phyloP scores from a whole-genome alignment of 2,797 vertebrate species.

The Morelia viridis region DNA sequence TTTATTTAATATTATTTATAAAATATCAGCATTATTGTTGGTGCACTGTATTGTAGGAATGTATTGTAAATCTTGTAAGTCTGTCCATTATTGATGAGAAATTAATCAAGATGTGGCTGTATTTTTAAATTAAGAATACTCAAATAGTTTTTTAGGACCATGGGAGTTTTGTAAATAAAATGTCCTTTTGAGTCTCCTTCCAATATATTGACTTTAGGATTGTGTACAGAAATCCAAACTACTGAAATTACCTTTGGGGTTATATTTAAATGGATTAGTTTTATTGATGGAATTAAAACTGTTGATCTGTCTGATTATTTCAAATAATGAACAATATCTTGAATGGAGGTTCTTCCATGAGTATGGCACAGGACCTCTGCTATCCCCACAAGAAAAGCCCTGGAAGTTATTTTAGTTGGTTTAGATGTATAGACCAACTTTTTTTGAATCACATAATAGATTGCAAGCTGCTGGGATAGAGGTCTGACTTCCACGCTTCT shows the following conservation, averaged over 20 bases:
- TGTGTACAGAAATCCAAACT: neutral
- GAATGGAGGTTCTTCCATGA: neutral
- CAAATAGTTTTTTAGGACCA: neutral
- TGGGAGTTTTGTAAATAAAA: neutral
- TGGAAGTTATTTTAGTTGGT: neutral
- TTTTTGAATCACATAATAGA: neutral
- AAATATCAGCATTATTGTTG: neutral
- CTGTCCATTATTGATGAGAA: neutral
- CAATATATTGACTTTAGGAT: neutral
- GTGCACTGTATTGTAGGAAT: neutral
- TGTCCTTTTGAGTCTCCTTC: neutral
- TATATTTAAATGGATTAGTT: neutral
- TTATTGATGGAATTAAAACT: neutral
- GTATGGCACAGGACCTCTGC: neutral
- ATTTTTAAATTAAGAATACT: neutral
- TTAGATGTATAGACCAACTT: neutral
- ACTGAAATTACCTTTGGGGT: neutral
- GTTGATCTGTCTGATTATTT: neutral
- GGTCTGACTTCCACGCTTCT: neutral
- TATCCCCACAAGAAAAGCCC: neutral
- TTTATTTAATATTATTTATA: neutral
- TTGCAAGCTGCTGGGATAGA: neutral
- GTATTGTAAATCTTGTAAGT: neutral
- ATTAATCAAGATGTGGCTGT: neutral
- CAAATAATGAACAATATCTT: neutral